phyloP scores from a whole-genome alignment of 37 sponge, comb jelly and placozoan species.

The Spongilla lacustris region DNA sequence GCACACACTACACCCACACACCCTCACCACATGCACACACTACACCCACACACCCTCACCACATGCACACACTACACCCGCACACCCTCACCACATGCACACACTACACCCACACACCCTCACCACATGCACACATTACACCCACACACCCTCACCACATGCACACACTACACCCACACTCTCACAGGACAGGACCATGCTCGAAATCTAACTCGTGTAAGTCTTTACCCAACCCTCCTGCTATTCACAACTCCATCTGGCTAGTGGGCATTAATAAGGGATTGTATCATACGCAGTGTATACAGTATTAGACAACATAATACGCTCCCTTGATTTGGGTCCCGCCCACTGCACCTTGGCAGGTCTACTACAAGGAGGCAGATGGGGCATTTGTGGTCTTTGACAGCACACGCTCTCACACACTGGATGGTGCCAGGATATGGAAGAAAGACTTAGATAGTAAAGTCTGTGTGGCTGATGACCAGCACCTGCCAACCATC shows the following conservation, averaged over 20 bases:
- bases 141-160: neutral
- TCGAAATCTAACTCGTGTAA: constrained; percentile 96
- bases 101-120: constrained; percentile 7
- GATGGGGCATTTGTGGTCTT: constrained; percentile 98
- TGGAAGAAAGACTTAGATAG: constrained; percentile 97
- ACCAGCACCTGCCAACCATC: constrained; percentile 85
- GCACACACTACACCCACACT: neutral
- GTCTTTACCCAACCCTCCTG: constrained; percentile 3
- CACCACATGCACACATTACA: neutral
- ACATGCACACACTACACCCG: neutral
- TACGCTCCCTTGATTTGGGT: no score
- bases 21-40: neutral
- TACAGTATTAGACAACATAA: no score
- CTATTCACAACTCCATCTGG: no score
- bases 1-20: neutral
- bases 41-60: no score
- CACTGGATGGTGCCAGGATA: constrained; percentile 98
- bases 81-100: neutral
- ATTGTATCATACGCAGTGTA: no score
- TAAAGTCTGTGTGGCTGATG: constrained; percentile 89
- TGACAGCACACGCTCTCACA: constrained; percentile 89
- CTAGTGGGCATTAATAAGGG: no score
- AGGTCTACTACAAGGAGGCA: constrained; percentile 98
- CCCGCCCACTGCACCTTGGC: neutral
- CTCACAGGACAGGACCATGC: constrained; percentile 88